These are phyloP conservation scores for Crocallis elinguaria DNA, from an alignment of 2,888 invertebrate species.

Conservation along the genomic window DNA sequence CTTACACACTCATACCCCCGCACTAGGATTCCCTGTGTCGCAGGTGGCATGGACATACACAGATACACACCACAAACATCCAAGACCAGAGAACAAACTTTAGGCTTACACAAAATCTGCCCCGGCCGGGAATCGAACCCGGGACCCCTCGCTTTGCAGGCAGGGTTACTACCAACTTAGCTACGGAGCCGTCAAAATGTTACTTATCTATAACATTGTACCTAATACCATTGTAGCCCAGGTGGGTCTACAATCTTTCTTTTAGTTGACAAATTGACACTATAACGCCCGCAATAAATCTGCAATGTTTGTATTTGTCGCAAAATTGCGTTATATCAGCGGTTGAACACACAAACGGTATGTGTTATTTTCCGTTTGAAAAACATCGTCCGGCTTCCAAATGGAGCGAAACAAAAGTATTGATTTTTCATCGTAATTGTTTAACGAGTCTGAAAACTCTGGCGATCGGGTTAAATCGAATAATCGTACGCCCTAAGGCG, in stretches of 20 bases:
- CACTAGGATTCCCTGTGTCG: too few species aligned
- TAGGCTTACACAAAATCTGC: too few species aligned
- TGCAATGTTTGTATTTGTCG: not conserved
- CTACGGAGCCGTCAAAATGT: too few species aligned
- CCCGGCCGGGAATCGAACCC: too few species aligned
- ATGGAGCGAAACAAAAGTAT: slow-evolving; percentile 38
- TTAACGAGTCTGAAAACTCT: slow-evolving; percentile 65
- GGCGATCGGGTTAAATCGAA: slow-evolving; percentile 50
- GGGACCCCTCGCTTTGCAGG: too few species aligned
- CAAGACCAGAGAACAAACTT: too few species aligned
- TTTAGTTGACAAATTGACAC: not conserved
- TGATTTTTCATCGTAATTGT: slow-evolving; percentile 62
- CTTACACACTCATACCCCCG: too few species aligned
- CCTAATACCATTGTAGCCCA: too few species aligned
- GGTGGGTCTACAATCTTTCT: not conserved
- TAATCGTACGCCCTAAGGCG: slow-evolving; percentile 47
- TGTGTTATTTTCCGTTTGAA: slow-evolving; percentile 9
- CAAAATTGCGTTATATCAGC: not conserved
- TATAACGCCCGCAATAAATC: not conserved
- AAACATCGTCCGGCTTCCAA: slow-evolving; percentile 19
- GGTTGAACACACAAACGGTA: not conserved
- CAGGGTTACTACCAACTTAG: too few species aligned
- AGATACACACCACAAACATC: too few species aligned
- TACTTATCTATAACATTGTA: too few species aligned
- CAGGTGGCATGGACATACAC: too few species aligned